A percentile compares a stretch with the other conserved stretches of the same genome.
Conservation (phyloP, 64 coral and sea anemone species). For the Trachythela sp. region DNA sequence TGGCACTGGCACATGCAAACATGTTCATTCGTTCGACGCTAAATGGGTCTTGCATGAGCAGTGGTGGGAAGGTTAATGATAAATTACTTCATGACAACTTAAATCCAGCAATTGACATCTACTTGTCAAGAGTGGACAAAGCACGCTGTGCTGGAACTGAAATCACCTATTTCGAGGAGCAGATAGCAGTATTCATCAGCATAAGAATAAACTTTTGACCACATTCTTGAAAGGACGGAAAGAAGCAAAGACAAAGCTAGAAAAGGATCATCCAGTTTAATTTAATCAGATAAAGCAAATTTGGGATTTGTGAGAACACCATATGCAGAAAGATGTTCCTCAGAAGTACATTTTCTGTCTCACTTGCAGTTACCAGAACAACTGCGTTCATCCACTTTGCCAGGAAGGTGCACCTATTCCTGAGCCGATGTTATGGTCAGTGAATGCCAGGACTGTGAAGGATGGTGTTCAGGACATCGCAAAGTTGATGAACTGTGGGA, state of each 20-base stretch:
- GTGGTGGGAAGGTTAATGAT: slow-evolving; percentile 31
- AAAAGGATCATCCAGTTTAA: background rate
- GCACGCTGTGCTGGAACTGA: slow-evolving; percentile 36
- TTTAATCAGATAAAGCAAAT: background rate
- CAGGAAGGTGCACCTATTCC: background rate
- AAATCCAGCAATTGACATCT: slow-evolving; percentile 47
- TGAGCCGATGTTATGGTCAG: slow-evolving; percentile 36
- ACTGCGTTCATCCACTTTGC: background rate
- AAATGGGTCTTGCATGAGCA: slow-evolving; percentile 36
- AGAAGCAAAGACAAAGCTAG: slow-evolving; percentile 16
- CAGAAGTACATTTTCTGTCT: background rate
- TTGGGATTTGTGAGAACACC: background rate
- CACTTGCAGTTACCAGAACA: background rate
- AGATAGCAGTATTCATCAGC: background rate
- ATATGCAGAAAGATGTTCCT: background rate
- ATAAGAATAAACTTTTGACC: background rate
- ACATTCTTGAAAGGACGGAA: slow-evolving; percentile 20
- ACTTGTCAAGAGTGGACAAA: slow-evolving; percentile 37
- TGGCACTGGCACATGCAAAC: slow-evolving; percentile 13
- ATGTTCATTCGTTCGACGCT: slow-evolving; percentile 44
- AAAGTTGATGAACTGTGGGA: slow-evolving; percentile 52
- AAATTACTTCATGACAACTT: slow-evolving; percentile 35
- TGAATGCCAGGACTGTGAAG: slow-evolving; percentile 36
- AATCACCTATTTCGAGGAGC: slow-evolving; percentile 48
- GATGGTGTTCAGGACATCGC: slow-evolving; percentile 31